Evolutionary conservation across 2,797 vertebrate genomes (phyloP), one percentile per base, ranked within the genome.

Genomic region (Danionella dracula): DNA sequence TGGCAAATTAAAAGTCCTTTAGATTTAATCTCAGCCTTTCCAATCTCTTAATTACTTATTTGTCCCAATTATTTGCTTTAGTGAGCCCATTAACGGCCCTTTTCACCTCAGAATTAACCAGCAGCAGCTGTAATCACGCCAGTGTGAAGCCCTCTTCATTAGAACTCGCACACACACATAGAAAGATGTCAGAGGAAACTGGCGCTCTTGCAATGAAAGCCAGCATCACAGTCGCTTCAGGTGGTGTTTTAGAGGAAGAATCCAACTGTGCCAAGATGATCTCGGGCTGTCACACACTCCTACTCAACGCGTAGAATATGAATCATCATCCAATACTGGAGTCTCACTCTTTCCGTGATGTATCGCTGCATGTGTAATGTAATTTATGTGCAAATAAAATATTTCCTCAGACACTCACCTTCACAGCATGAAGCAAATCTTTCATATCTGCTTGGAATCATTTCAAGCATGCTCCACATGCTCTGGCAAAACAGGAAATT

Each of bases 51-150:
- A 90, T 85, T 83, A 85, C 86, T 86, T 84, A 88, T 89, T 88
- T 90, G 88, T 89, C 84, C 75, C 86, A 88, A 88, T 88, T 85
- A 89, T 87, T 88, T 88, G 87, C 86, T 87, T 88, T 86, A 84
- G 84, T 84, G 84, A 85, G 82, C 83, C 81, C 80, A 86, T 89
- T 87, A 90, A 81, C 79, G 78, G 66, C 68, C 37, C 1, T 69
- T 71, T 73, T 74, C 85, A 84, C 86, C 86, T 84, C 78, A 49
- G 72, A 82, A 72, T 70, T 72, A 83, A 81, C 76, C 64, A 69
- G 81, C 78, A 68, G 78, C 82, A 78, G 73, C 64, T 66, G 73
- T 69, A 78, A 75, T 74, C 76, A 78, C 31, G 65, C 58, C 65
- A 69, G 68, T 60, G 72, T 76, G 65, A 68, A 73, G 74, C 58